Evolutionary conservation across 2,888 invertebrate genomes (phyloP).

Genomic region (Athrips mouffetella): DNA sequence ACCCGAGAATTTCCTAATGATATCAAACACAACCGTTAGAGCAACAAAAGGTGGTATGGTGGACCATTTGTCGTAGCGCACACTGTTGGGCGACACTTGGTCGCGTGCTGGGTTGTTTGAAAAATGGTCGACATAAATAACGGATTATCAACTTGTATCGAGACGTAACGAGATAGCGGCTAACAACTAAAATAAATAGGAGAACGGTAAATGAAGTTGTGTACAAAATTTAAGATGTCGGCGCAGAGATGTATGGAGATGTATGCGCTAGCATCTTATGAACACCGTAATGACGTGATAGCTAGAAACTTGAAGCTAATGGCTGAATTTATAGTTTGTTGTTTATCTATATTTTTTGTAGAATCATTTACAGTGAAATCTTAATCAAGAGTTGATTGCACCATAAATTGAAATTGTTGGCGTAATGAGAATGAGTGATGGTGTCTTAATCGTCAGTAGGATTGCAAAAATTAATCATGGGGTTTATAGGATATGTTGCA

Average conservation of each 20-base stretch:
- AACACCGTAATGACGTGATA: constrained; percentile 40
- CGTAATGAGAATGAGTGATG: background rate
- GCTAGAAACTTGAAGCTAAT: constrained; percentile 41
- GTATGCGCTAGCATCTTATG: constrained; percentile 38
- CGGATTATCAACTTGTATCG: constrained; percentile 72
- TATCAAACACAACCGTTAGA: constrained; percentile 70
- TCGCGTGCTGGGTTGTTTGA: constrained; percentile 63
- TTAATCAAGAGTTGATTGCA: constrained; percentile 35
- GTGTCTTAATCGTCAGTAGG: constrained; percentile 4
- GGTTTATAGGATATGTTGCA: background rate
- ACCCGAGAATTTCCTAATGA: constrained; percentile 65
- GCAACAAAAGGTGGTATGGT: constrained; percentile 63
- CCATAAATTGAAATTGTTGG: constrained; percentile 8
- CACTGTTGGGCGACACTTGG: constrained; percentile 48
- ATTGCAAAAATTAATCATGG: constrained; percentile 11
- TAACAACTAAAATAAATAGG: constrained; percentile 67
- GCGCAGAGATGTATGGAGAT: constrained; percentile 28
- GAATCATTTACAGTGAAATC: constrained; percentile 43
- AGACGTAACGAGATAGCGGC: constrained; percentile 62
- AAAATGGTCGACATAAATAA: constrained; percentile 72
- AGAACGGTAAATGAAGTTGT: constrained; percentile 67
- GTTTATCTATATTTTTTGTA: constrained; percentile 24
- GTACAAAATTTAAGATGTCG: constrained; percentile 38
- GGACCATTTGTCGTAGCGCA: constrained; percentile 53
- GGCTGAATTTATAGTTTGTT: constrained; percentile 52